Conservation (phyloP, 2,113 vertebrate species). For the Oreotrochilus melanogaster region DNA sequence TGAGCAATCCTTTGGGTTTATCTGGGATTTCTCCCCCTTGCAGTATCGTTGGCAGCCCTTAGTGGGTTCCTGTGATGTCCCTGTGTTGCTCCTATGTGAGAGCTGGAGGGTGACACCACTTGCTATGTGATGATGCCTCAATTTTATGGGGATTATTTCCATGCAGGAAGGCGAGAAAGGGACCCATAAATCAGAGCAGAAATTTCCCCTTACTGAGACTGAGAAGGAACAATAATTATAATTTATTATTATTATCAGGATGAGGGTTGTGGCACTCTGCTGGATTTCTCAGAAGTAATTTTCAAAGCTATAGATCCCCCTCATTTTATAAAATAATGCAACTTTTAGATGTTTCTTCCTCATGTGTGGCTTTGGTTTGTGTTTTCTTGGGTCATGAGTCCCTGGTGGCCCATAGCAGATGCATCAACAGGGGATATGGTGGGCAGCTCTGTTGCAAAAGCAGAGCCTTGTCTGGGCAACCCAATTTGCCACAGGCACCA, state of each 20-base stretch:
- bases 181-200: background rate
- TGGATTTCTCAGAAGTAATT: background rate
- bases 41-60: fast-evolving
- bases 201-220: background rate
- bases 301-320: background rate
- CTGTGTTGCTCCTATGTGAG: fast-evolving
- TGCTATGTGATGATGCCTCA: fast-evolving
- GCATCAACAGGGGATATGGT: background rate
- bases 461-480: background rate
- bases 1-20: background rate
- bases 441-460: background rate
- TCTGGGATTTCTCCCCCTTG: background rate
- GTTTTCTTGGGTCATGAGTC: background rate
- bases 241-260: background rate
- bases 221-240: background rate
- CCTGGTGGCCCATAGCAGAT: background rate
- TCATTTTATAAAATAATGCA: background rate
- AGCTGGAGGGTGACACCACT: background rate
- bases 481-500: background rate
- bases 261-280: background rate
- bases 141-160: background rate
- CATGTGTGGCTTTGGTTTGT: background rate
- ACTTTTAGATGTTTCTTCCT: background rate
- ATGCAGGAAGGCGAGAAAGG: background rate
- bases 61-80: background rate